Evolutionary conservation across 2,797 vertebrate species (phyloP), one percentile per base, ranked within the genome.

Genomic region (Lithobates sylvaticus): DNA sequence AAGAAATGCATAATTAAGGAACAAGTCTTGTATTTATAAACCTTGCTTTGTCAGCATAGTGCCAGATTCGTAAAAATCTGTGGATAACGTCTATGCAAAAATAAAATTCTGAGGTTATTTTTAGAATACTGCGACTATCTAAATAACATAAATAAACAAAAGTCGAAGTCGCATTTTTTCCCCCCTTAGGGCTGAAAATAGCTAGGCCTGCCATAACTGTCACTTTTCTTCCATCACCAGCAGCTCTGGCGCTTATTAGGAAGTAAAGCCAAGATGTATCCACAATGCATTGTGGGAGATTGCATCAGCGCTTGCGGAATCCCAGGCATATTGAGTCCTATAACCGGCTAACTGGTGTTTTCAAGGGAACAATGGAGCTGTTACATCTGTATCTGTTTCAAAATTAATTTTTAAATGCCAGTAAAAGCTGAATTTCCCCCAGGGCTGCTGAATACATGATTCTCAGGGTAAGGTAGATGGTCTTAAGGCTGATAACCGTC

Each of bases 341-440:
- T 81, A 72, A 68, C 54, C 32, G 73, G 47, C 47, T 76, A 76
- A 68, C 61, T 13, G 42, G 71, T 84, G 73, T 84, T 68, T 84
- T 76, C 64, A 5, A 23, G 58, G 74, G 65, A 72, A 84, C 83
- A 78, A 71, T 78, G 36, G 42, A 72, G 10, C 67, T 8, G 21
- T 64, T 54, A 84, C 76, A 78, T 84, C 68, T 54, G 68, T 78
- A 84, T 84, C 83, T 84, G 54, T 84, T 84, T 71, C 76, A 78
- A 26, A 71, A 72, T 84, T 18, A 78, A 84, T 84, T 84, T 78
- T 83, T 83, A 83, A 84, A 72, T 71, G 76, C 68, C 36, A 10
- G 67, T 78, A 84, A 84, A 84, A 84, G 83, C 64, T 26, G 50
- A 77, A 64, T 78, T 72, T 84, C 68, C 83, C 83, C 23, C 12